Conservation (phyloP, 2,797 vertebrate species). For the Chelon labrosus region DNA sequence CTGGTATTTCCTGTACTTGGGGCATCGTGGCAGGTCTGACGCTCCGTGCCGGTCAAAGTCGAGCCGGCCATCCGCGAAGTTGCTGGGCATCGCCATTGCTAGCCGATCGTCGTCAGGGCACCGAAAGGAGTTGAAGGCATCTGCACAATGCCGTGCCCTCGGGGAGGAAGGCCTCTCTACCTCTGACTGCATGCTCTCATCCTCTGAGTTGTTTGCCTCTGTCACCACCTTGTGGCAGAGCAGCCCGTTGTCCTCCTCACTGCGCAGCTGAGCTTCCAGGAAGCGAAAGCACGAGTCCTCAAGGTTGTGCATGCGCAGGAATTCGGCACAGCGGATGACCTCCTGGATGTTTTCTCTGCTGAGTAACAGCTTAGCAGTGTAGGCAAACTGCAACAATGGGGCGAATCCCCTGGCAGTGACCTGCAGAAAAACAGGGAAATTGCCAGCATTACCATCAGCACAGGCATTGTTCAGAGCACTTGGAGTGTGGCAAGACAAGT, state of each 20-base stretch:
- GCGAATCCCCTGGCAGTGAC: constrained; percentile 99
- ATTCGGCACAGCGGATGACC: constrained; percentile 98
- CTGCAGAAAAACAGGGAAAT: constrained; percentile 91
- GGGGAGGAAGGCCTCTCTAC: constrained; percentile 86
- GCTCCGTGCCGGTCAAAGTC: constrained; percentile 88
- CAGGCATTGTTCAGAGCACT: constrained; percentile 81
- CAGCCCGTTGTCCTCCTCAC: constrained; percentile 92
- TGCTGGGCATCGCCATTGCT: constrained; percentile 83
- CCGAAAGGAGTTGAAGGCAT: constrained; percentile 84
- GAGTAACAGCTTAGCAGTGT: constrained; percentile 99
- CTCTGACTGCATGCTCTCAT: constrained; percentile 92
- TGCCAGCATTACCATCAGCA: constrained; percentile 88
- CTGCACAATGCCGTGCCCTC: constrained; percentile 81
- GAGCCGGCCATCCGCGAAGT: constrained; percentile 87
- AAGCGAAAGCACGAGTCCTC: constrained; percentile 99
- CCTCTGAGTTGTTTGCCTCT: constrained; percentile 88
- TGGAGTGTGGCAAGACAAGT: constrained; percentile 82
- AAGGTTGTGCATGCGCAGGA: constrained; percentile 99
- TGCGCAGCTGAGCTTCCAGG: constrained; percentile 96
- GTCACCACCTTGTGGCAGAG: constrained; percentile 90
- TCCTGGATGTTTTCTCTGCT: constrained; percentile 99
- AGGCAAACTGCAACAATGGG: constrained; percentile 99
- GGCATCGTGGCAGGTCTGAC: constrained; percentile 91
- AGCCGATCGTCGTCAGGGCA: constrained; percentile 86
- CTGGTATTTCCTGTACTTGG: constrained; percentile 99